These are phyloP conservation scores for Drosophila tani DNA, from an alignment of 1,140 invertebrate species.

Conservation along the genomic window DNA sequence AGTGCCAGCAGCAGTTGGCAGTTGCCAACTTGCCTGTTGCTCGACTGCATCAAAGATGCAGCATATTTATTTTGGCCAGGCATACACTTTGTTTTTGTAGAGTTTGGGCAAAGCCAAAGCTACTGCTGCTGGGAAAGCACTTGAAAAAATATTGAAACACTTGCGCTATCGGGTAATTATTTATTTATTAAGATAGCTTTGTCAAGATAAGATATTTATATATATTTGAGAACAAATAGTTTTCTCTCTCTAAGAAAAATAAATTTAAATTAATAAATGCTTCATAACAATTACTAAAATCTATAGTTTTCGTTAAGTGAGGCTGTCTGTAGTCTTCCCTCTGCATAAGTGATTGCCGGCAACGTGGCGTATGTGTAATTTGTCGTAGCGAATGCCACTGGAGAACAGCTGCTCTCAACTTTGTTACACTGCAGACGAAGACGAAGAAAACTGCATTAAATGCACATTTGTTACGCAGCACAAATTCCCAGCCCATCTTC, in stretches of 20 bases:
- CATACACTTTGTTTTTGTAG: conserved; percentile 26
- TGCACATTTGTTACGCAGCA: conserved; percentile 73
- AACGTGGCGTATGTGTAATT: conserved; percentile 79
- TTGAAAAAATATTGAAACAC: background rate
- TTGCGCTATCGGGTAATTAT: background rate
- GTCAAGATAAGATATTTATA: no score
- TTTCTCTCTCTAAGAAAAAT: no score
- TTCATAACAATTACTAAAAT: no score
- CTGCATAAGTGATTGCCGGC: conserved; percentile 69
- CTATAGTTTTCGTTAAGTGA: background rate
- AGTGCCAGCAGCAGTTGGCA: conserved; percentile 65
- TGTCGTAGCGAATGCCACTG: conserved; percentile 56
- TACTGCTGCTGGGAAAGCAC: conserved; percentile 21
- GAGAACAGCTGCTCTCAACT: conserved; percentile 47
- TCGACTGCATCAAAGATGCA: conserved; percentile 54
- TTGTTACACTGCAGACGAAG: conserved; percentile 45
- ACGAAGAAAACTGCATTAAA: conserved; percentile 67
- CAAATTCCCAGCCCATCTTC: conserved; percentile 8
- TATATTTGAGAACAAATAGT: no score
- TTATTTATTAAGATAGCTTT: background rate
- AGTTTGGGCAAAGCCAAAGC: conserved; percentile 22
- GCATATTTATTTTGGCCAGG: conserved; percentile 56
- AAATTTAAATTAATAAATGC: no score
- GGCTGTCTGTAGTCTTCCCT: conserved; percentile 6
- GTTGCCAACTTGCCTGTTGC: conserved; percentile 54